Percentiles rank a stretch among this genome's conserved stretches.
These are phyloP conservation scores for Aphidius colemani DNA, from an alignment of 2,888 invertebrate genomes.

Conservation along the genomic window DNA sequence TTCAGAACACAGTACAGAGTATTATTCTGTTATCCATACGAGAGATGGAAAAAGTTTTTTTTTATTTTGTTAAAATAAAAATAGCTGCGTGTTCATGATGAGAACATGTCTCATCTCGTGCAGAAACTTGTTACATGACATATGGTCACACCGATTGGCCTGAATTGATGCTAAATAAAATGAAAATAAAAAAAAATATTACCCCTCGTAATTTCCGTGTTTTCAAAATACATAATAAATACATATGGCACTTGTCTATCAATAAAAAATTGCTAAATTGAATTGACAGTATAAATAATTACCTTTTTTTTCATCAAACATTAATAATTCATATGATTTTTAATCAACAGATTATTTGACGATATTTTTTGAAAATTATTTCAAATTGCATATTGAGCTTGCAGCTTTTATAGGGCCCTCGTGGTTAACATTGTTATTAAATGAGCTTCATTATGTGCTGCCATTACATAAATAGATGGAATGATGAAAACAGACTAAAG, in stretches of 20 bases:
- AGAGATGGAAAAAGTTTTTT: too few relatives aligned
- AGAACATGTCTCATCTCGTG: constrained; percentile 31
- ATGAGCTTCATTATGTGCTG: constrained; percentile 35
- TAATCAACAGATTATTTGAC: too few relatives aligned
- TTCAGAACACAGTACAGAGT: too few relatives aligned
- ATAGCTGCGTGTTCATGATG: constrained; percentile 30
- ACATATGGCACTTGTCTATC: not conserved
- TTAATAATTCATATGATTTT: too few relatives aligned
- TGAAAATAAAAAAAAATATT: constrained; percentile 17
- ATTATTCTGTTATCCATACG: too few relatives aligned
- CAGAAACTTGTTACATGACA: constrained; percentile 15
- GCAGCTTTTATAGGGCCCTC: constrained; percentile 31
- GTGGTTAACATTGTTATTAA: constrained; percentile 37
- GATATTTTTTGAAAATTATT: too few relatives aligned
- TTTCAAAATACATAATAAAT: not conserved
- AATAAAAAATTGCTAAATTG: too few relatives aligned
- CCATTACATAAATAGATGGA: constrained; percentile 29
- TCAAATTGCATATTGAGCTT: not conserved
- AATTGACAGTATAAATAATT: too few relatives aligned
- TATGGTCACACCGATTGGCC: not conserved
- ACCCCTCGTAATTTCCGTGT: constrained; percentile 17
- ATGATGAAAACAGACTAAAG: constrained; percentile 3
- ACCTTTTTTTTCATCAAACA: too few relatives aligned
- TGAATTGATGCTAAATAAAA: not conserved
- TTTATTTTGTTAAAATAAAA: constrained; percentile 21